Percentiles rank a stretch among this genome's conserved stretches.
Conservation (phyloP, 2,113 vertebrate species). For the Trogon melanurus region DNA sequence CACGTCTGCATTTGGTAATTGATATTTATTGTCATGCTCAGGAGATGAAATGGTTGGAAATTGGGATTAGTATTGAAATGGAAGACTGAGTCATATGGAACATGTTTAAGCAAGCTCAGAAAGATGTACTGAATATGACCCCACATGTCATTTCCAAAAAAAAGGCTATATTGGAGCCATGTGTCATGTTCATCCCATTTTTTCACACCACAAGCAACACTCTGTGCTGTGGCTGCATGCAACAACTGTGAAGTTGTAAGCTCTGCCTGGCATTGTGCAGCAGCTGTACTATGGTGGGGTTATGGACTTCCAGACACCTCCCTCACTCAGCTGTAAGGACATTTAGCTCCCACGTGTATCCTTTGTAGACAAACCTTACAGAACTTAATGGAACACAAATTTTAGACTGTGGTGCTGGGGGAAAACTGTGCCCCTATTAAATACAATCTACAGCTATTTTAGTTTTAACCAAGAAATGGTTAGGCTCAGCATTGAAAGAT, state of each 20-base stretch:
- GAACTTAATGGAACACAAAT: neutral
- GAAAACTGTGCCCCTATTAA: neutral
- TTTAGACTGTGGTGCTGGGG: neutral
- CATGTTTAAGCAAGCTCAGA: neutral
- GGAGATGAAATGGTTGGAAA: neutral
- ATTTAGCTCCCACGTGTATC: neutral
- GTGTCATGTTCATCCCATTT: neutral
- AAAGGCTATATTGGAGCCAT: neutral
- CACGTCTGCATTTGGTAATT: neutral
- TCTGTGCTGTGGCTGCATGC: neutral
- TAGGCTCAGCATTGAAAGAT: neutral
- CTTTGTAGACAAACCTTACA: neutral
- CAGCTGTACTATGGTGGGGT: neutral
- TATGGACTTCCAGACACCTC: neutral
- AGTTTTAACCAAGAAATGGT: neutral
- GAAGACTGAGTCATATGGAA: slow-evolving; percentile 1
- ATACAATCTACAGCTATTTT: neutral
- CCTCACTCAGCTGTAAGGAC: neutral
- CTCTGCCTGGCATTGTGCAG: neutral
- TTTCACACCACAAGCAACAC: neutral
- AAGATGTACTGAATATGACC: neutral
- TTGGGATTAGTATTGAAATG: neutral
- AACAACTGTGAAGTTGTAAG: neutral
- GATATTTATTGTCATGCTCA: neutral
- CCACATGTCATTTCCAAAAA: neutral